Conservation (phyloP, 2,888 invertebrate species). For the Liposcelis brunnea region DNA sequence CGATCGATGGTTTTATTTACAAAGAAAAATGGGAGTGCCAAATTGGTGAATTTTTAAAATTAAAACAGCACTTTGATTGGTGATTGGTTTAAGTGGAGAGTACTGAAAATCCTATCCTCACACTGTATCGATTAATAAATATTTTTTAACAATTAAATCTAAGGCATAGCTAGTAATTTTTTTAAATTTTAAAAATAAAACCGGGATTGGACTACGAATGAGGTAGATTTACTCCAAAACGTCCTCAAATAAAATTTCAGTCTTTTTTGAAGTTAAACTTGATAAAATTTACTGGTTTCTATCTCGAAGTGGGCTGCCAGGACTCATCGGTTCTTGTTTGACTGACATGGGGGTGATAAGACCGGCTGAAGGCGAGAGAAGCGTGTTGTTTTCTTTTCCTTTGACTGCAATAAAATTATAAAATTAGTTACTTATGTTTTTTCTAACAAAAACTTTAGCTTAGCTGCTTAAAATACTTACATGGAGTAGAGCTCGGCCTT, state of each 20-base stretch:
- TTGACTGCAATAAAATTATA: slow-evolving; percentile 6
- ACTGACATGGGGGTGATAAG: neutral
- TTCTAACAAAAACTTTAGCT: no score
- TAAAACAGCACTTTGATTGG: no score
- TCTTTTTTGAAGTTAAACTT: neutral
- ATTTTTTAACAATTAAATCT: no score
- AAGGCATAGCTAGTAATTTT: no score
- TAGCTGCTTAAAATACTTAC: no score
- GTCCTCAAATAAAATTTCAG: no score
- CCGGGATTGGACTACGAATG: neutral
- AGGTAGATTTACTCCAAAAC: neutral
- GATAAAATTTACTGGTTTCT: neutral
- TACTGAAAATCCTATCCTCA: no score
- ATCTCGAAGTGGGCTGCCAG: neutral
- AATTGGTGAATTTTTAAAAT: no score
- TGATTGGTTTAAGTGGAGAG: no score
- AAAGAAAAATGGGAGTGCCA: no score
- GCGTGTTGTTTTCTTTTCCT: slow-evolving; percentile 5
- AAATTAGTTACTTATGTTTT: neutral
- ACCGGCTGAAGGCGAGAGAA: neutral
- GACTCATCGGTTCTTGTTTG: slow-evolving; percentile 5
- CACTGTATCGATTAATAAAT: no score
- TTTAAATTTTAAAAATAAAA: neutral
- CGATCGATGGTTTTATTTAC: no score
- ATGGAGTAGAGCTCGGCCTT: slow-evolving; percentile 2